Conservation (phyloP, 2,113 vertebrate species). For the Raphicerus campestris region DNA sequence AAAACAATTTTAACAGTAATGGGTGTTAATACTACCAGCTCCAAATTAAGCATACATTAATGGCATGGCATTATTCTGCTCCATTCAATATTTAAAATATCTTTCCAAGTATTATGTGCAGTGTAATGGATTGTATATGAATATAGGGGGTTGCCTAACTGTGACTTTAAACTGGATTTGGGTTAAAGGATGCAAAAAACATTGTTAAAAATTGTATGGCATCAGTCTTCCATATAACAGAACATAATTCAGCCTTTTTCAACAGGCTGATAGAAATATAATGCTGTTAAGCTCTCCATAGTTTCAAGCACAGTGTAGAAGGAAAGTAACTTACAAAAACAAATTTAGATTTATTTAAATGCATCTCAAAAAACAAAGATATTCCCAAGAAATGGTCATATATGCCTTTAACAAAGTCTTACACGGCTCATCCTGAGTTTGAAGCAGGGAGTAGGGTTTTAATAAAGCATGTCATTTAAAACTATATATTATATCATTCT, state of each 20-base stretch:
- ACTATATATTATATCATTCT: constrained; percentile 19
- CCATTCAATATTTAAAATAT: constrained; percentile 12
- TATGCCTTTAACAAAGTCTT: constrained; percentile 55
- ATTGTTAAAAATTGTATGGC: constrained; percentile 31
- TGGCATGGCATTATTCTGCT: constrained; percentile 19
- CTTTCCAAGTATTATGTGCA: neutral
- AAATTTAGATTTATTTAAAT: constrained; percentile 56
- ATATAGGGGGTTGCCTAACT: constrained; percentile 6
- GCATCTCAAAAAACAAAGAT: constrained; percentile 42
- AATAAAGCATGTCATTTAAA: constrained; percentile 55
- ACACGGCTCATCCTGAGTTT: constrained; percentile 34
- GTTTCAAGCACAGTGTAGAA: constrained; percentile 39
- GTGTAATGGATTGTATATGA: constrained; percentile 22
- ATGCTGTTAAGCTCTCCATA: constrained; percentile 50
- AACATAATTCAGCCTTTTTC: constrained; percentile 1
- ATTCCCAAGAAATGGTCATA: constrained; percentile 40
- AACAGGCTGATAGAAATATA: constrained; percentile 58
- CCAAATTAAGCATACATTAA: constrained; percentile 19
- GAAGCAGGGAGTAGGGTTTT: constrained; percentile 44
- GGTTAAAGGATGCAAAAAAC: constrained; percentile 31
- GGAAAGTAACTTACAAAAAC: constrained; percentile 46
- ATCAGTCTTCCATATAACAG: neutral
- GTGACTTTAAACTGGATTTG: constrained; percentile 29
- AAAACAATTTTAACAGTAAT: constrained; percentile 39
- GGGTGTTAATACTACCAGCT: neutral